Percentiles rank a stretch among this genome's conserved stretches.
These are phyloP conservation scores for Drosophila navojoa DNA, from an alignment of 1,140 invertebrate species.

Conservation along the genomic window DNA sequence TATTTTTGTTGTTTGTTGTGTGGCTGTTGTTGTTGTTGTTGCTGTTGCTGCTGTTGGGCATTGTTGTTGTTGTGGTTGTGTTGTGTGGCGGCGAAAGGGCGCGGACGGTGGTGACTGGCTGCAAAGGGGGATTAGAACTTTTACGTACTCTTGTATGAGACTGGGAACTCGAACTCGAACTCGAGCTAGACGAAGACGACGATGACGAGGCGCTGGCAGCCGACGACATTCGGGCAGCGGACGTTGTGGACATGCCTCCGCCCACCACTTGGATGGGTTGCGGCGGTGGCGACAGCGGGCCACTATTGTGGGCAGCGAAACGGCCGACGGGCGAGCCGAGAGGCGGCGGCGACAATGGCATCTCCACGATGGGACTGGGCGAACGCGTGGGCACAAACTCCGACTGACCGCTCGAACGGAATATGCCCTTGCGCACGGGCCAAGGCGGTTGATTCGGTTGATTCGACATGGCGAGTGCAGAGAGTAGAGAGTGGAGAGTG, in stretches of 20 bases:
- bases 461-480: conserved; percentile 63
- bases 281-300: conserved; percentile 74
- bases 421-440: conserved; percentile 87
- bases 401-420: conserved; percentile 85
- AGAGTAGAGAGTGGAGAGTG: neutral
- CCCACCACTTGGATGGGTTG: conserved; percentile 75
- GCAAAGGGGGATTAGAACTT: conserved; percentile 76
- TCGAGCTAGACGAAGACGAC: conserved; percentile 52
- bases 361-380: conserved; percentile 81
- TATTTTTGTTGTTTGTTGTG: conserved; percentile 54
- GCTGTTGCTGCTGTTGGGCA: neutral
- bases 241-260: conserved; percentile 57
- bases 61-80: conserved; percentile 12
- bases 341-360: conserved; percentile 84
- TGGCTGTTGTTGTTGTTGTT: conserved; percentile 25
- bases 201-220: conserved; percentile 37
- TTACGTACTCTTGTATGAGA: conserved; percentile 81
- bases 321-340: conserved; percentile 60
- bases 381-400: conserved; percentile 80
- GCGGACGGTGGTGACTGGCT: conserved; percentile 63
- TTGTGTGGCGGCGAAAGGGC: conserved; percentile 54
- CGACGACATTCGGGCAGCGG: conserved; percentile 62
- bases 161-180: conserved; percentile 51
- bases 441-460: conserved; percentile 87
- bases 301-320: conserved; percentile 30